These are phyloP conservation scores for Cryptus armator DNA, from an alignment of 2,888 invertebrate species.

Conservation along the genomic window DNA sequence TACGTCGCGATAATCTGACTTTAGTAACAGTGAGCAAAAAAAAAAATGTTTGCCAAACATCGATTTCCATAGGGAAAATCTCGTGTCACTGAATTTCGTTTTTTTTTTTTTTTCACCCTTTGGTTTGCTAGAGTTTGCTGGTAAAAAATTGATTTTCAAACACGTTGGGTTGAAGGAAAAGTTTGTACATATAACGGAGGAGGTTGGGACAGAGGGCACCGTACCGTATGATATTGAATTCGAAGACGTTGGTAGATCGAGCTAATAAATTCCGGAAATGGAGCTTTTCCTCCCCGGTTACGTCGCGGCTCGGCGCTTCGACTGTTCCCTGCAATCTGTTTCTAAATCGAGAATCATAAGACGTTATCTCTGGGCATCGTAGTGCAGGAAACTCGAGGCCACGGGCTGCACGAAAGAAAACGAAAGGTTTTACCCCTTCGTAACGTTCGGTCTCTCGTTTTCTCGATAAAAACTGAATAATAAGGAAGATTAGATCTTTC, in stretches of 20 bases:
- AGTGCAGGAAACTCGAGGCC: constrained; percentile 60
- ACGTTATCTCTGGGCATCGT: constrained; percentile 65
- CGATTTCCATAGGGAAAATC: not conserved
- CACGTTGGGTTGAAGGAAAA: not conserved
- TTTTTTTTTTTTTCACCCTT: not conserved
- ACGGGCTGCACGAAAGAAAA: constrained; percentile 39
- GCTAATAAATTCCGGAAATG: constrained; percentile 66
- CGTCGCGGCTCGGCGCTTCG: constrained; percentile 47
- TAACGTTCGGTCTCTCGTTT: constrained; percentile 27
- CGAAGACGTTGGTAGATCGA: constrained; percentile 65
- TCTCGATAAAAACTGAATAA: constrained; percentile 58
- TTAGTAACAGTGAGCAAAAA: no score
- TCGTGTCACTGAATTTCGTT: not conserved
- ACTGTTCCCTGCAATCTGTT: constrained; percentile 64
- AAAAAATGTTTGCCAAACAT: not conserved
- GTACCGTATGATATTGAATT: constrained; percentile 66
- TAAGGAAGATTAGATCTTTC: constrained; percentile 64
- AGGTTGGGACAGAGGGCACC: constrained; percentile 18
- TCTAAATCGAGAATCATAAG: constrained; percentile 69
- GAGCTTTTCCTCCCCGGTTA: constrained; percentile 23
- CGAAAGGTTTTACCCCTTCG: constrained; percentile 42
- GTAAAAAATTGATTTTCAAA: not conserved
- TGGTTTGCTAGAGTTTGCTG: not conserved
- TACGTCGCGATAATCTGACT: not conserved
- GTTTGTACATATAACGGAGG: not conserved